These are phyloP conservation scores for Magallana ariakensis DNA, from an alignment of 1,140 invertebrate genomes.

Conservation along the genomic window DNA sequence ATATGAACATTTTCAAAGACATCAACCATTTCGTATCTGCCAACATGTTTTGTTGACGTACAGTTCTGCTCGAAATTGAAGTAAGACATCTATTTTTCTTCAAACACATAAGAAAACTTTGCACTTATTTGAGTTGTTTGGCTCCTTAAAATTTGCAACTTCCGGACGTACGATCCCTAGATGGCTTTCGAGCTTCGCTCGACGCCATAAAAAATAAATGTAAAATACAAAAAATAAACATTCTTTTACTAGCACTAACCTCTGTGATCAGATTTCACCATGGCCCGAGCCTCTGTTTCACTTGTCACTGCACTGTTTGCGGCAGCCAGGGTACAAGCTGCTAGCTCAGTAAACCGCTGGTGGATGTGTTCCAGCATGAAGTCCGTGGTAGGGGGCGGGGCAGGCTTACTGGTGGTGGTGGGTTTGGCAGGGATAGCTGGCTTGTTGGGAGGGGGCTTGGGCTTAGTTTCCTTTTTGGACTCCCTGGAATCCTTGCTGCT, in stretches of 20 bases:
- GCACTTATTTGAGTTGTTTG: too few relatives aligned
- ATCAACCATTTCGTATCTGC: too few relatives aligned
- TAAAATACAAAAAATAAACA: too few relatives aligned
- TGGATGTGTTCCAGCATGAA: slow-evolving; percentile 75
- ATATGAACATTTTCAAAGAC: too few relatives aligned
- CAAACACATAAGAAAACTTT: too few relatives aligned
- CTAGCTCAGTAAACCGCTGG: slow-evolving; percentile 72
- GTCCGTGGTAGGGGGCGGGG: slow-evolving; percentile 52
- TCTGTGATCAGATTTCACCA: slow-evolving; percentile 54
- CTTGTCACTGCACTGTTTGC: slow-evolving; percentile 73
- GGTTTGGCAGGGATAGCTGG: slow-evolving; percentile 21
- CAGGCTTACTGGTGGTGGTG: background rate
- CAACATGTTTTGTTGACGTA: too few relatives aligned
- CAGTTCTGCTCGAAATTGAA: too few relatives aligned
- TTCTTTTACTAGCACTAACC: slow-evolving; percentile 41
- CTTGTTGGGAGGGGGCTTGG: slow-evolving; percentile 2
- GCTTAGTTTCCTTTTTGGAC: background rate
- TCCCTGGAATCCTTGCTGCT: slow-evolving; percentile 30
- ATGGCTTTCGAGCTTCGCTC: too few relatives aligned
- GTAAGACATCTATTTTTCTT: too few relatives aligned
- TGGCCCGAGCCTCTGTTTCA: slow-evolving; percentile 71
- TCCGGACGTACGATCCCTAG: too few relatives aligned
- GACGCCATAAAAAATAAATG: too few relatives aligned
- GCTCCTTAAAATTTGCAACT: too few relatives aligned
- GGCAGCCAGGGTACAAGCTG: slow-evolving; percentile 72